These are phyloP conservation scores for Pteronura brasiliensis DNA, from an alignment of 2,113 vertebrate species.

Conservation along the genomic window DNA sequence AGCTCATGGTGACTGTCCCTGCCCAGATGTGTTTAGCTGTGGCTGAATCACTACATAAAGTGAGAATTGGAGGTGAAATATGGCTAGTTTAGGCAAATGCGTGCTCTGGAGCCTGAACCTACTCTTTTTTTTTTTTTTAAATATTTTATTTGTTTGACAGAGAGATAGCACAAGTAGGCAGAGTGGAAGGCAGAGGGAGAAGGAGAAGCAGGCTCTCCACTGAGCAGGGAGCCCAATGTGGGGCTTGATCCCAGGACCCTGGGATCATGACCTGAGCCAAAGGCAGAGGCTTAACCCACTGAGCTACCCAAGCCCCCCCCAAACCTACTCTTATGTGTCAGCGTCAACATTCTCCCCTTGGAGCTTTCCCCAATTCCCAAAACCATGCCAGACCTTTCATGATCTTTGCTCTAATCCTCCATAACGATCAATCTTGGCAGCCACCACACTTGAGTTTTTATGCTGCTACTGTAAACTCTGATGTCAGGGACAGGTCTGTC, in stretches of 20 bases:
- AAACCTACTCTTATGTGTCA: background rate
- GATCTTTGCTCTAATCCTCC: background rate
- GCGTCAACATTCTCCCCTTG: background rate
- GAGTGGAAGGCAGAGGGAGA: too few species aligned
- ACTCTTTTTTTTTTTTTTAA: background rate
- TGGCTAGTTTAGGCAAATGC: background rate
- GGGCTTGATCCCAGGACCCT: too few species aligned
- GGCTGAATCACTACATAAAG: background rate
- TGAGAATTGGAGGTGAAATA: background rate
- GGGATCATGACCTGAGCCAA: too few species aligned
- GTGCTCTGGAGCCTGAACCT: background rate
- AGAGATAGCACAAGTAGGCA: too few species aligned
- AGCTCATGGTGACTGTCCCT: background rate
- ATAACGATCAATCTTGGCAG: background rate
- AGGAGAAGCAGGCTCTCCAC: too few species aligned
- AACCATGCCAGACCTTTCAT: background rate
- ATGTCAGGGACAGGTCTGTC: background rate
- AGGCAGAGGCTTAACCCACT: too few species aligned
- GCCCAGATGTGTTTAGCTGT: background rate
- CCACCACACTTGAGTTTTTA: background rate
- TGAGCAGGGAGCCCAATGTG: too few species aligned
- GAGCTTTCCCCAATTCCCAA: background rate
- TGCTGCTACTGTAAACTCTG: background rate
- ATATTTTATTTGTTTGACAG: too few species aligned
- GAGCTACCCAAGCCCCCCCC: too few species aligned